phyloP scores from a whole-genome alignment of 2,888 invertebrate genomes.

The Keiferia lycopersicella region DNA sequence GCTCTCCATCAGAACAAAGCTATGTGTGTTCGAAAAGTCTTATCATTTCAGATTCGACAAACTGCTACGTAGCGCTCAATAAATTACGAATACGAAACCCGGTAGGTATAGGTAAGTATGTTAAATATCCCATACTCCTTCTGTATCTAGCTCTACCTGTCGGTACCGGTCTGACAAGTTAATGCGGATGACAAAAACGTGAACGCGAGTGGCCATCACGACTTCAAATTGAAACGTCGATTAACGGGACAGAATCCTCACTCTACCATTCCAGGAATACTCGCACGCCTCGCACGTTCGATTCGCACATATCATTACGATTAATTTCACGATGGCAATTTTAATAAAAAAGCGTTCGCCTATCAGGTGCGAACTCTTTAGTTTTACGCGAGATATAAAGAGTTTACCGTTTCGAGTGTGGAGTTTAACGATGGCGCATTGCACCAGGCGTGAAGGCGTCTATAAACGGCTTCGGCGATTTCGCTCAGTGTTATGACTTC shows the following conservation, averaged over 20 bases:
- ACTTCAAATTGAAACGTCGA: constrained; percentile 3
- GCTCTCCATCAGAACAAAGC: constrained; percentile 38
- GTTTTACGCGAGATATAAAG: constrained; percentile 18
- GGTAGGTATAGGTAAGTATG: neutral
- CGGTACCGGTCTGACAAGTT: neutral
- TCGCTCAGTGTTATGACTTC: constrained; percentile 50
- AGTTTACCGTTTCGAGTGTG: constrained; percentile 23
- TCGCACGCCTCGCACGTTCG: neutral
- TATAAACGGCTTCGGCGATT: constrained; percentile 18
- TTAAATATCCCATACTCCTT: neutral
- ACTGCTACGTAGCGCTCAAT: constrained; percentile 27
- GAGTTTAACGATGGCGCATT: constrained; percentile 27
- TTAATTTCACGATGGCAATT: constrained; percentile 15
- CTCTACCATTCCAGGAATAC: neutral
- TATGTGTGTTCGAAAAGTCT: constrained; percentile 26
- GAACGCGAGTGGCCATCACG: constrained; percentile 2
- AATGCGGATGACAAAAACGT: neutral
- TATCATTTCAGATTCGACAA: constrained; percentile 39
- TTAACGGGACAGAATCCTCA: neutral
- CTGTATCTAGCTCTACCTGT: neutral
- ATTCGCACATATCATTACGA: neutral
- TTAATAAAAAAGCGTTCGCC: constrained; percentile 14
- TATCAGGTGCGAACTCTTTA: constrained; percentile 19
- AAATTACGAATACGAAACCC: too few species aligned
- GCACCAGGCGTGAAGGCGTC: constrained; percentile 15